Conservation (phyloP, 2,888 invertebrate genomes). For the Lasioglossum malachurum region DNA sequence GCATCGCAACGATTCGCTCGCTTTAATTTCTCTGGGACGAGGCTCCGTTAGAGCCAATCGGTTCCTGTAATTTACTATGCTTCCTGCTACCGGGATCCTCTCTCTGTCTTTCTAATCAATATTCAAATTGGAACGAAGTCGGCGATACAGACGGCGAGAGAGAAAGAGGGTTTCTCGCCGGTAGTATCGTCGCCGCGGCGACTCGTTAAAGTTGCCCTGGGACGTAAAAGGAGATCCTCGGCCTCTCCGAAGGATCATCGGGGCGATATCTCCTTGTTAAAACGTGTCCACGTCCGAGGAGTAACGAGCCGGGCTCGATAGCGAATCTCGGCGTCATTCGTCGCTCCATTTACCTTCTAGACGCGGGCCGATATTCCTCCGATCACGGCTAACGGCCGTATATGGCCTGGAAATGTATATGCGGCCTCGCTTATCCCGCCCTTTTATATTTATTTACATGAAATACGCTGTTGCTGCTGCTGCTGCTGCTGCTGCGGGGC, state of each 20-base stretch:
- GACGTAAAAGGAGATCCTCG: constrained; percentile 66
- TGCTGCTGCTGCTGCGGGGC: not conserved
- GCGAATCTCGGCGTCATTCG: constrained; percentile 58
- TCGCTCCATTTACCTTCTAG: constrained; percentile 51
- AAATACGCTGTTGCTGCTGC: constrained; percentile 14
- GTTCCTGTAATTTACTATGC: not conserved
- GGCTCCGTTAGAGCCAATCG: constrained; percentile 3
- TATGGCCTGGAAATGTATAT: constrained; percentile 43
- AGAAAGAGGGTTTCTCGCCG: not conserved
- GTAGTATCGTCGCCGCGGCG: constrained; percentile 19
- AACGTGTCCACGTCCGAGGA: constrained; percentile 63
- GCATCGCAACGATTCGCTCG: not conserved
- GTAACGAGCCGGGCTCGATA: constrained; percentile 62
- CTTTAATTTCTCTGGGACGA: not conserved
- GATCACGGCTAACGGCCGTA: constrained; percentile 43
- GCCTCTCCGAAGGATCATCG: constrained; percentile 47
- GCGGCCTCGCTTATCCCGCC: constrained; percentile 17
- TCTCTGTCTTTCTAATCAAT: constrained; percentile 17
- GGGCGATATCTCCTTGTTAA: constrained; percentile 63
- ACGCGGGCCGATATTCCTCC: constrained; percentile 38
- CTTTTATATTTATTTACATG: constrained; percentile 45
- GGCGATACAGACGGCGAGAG: constrained; percentile 19
- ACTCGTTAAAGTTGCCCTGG: constrained; percentile 53
- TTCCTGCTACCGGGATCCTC: not conserved
- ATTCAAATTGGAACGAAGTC: constrained; percentile 20